These are phyloP conservation scores for Gambusia yucatana DNA, from an alignment of 2,797 vertebrate species.

Conservation along the genomic window DNA sequence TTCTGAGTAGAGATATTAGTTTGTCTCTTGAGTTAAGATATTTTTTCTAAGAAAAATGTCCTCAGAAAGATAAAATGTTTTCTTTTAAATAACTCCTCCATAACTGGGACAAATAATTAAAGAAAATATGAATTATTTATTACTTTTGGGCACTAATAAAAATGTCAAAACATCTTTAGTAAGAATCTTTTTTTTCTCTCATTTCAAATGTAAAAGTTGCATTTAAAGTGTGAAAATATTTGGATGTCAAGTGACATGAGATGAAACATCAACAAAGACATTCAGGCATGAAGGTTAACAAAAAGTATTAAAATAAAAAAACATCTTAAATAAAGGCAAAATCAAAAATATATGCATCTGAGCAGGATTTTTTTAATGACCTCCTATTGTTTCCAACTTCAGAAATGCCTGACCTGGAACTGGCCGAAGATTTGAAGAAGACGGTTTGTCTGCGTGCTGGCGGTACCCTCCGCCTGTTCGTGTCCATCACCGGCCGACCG, in stretches of 20 bases:
- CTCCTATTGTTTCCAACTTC: background rate
- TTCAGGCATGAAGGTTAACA: too few species aligned
- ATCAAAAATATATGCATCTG: background rate
- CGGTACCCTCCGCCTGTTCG: constrained; percentile 90
- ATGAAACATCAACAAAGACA: too few species aligned
- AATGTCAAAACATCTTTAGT: background rate
- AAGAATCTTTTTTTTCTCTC: background rate
- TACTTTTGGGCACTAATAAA: background rate
- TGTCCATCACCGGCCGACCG: constrained; percentile 90
- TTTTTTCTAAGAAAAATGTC: background rate
- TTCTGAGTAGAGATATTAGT: background rate
- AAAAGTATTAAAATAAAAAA: too few species aligned
- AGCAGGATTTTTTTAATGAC: background rate
- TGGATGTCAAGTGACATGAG: background rate
- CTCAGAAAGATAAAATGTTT: background rate
- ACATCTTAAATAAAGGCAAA: background rate
- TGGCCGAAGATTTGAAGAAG: constrained; percentile 95
- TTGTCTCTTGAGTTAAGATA: background rate
- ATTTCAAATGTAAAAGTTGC: background rate
- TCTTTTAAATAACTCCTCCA: background rate
- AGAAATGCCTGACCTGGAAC: constrained; percentile 98
- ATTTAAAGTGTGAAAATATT: background rate
- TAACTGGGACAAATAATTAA: too few species aligned
- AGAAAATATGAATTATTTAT: background rate
- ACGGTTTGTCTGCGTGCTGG: constrained; percentile 95